These are phyloP conservation scores for Pionites leucogaster DNA, from an alignment of 2,113 vertebrate species.

Conservation along the genomic window DNA sequence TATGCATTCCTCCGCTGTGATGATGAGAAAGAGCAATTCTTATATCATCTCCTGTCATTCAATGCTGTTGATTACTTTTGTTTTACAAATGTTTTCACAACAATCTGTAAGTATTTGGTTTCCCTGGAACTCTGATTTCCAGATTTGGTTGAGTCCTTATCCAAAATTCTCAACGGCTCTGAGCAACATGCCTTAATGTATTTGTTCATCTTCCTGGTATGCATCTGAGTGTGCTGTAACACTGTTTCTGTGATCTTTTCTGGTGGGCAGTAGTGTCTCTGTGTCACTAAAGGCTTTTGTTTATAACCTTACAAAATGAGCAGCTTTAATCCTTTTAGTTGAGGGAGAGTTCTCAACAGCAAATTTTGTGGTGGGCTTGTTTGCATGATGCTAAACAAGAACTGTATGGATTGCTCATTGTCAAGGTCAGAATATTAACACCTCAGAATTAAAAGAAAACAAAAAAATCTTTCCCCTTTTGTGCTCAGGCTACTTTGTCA, in stretches of 20 bases:
- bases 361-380: neutral
- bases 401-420: neutral
- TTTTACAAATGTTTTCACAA: conserved; percentile 98
- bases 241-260: neutral
- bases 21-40: conserved; percentile 98
- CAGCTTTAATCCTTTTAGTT: neutral
- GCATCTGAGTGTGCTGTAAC: neutral
- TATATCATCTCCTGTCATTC: conserved; percentile 97
- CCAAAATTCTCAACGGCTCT: neutral
- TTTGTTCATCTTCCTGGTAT: neutral
- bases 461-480: neutral
- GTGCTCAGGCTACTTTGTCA: neutral
- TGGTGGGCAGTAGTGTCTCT: neutral
- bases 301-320: neutral
- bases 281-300: neutral
- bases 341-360: neutral
- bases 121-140: neutral
- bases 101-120: conserved; percentile 87
- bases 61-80: conserved; percentile 99
- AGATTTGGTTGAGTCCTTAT: neutral
- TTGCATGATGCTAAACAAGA: neutral
- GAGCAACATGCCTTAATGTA: neutral
- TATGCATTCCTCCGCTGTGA: conserved; percentile 98
- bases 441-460: neutral
- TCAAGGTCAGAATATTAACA: neutral